Base-by-base conservation (phyloP, 1,140 invertebrate genomes). In the Dinothrombium tinctorium region DNA sequence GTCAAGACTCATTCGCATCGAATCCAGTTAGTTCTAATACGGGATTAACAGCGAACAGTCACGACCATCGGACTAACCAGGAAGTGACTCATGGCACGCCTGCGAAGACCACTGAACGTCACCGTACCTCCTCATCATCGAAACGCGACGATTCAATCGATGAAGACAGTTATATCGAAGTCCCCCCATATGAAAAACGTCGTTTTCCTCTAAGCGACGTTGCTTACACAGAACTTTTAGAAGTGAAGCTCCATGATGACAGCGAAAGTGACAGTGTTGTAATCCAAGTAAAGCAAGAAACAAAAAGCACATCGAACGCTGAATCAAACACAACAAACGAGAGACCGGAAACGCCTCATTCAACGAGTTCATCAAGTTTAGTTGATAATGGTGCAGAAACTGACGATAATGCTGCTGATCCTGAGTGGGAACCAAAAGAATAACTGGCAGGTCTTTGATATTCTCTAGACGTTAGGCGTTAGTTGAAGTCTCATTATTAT, bases 141-240 rank as follows among this genome's bases (percentile, higher is more conserved):
- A 43, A 29, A 8, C 14, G 42, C 15, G 41, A 49, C 23, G 44
- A 50, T 24, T 36, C 36, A 2, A 15, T 40, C 11, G 15, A 42
- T 23, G 32, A 44, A 21, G 11, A 23, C 28, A 45, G 44, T 41
- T 40, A 42, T 28, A 33, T 44, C 14, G 43, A 50, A 41, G 40
- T 56, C 0, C 52, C 62, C 45, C 78, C 78, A 14, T 83, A 74
- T 57, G 72, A 76, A 14, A 65, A 67, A 6, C 64, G 77, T 48
- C 56, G 56, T 36, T 86, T 82, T 59, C 80, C 79, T 5, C 56
- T 83, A 19, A 51, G 59, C 1, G 76, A 81, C 26, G 67, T 69
- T 22, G 62, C 64, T 5, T 78, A 73, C 51, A 62, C 68, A 40
- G 65, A 37, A 22, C 11, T 37, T 12, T 37, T 37, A n/a, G 7